A percentile compares a stretch with the other conserved stretches of the same genome.
Evolutionary conservation across 2,888 invertebrate genomes (phyloP).

Genomic region (Caradrina kadenii): DNA sequence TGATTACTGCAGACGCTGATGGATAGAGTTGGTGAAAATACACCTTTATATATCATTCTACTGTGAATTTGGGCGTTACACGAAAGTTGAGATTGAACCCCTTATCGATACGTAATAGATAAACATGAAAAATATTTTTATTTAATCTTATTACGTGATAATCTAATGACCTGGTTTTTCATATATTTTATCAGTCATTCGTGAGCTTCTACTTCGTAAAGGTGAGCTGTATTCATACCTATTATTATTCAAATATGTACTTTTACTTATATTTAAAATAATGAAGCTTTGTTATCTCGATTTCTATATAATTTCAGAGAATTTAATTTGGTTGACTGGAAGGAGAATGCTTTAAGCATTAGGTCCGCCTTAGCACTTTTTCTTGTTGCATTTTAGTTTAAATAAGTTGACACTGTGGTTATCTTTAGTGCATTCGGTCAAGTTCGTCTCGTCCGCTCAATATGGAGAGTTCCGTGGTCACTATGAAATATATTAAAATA

Average conservation of each 20-base stretch:
- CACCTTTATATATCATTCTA: neutral
- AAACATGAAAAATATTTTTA: conserved; percentile 1
- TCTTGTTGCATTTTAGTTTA: too few relatives aligned
- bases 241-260: neutral
- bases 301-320: neutral
- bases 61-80: neutral
- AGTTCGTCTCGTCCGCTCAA: too few relatives aligned
- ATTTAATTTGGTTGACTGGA: too few relatives aligned
- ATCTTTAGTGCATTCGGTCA: neutral
- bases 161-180: neutral
- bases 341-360: too few relatives aligned
- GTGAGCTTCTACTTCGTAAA: conserved; percentile 12
- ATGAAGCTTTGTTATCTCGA: neutral
- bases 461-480: too few relatives aligned
- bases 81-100: neutral
- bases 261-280: neutral
- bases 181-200: conserved; percentile 26
- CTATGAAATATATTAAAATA: too few relatives aligned
- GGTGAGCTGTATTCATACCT: conserved; percentile 26
- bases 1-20: too few relatives aligned
- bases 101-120: conserved; percentile 23
- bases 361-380: too few relatives aligned
- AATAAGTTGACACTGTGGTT: neutral
- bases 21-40: neutral
- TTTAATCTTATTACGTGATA: conserved; percentile 15